Base-by-base conservation (phyloP, 2,797 vertebrate species). In the Phrynocephalus vlangalii region DNA sequence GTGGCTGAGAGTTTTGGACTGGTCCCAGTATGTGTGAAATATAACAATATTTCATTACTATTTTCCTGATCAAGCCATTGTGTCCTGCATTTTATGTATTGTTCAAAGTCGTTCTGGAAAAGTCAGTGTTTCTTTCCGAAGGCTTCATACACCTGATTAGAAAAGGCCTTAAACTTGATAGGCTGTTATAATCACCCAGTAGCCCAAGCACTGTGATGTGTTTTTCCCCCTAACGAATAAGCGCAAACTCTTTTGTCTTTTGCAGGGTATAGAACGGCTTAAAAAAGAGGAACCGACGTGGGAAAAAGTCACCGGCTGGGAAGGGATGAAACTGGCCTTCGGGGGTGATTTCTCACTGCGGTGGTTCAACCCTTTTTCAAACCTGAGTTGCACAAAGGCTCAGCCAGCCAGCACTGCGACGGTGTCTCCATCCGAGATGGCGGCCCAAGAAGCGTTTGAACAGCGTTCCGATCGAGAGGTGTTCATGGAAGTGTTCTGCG, bases 201-300 rank as follows among this genome's bases (percentile, higher is more conserved):
- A 7, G 73, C 24, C 56, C 68, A 20, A 8, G 26, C 75, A 5
- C 52, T n/a, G 26, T 33, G 28, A 56, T 81, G 16, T 73, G 38
- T 44, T 44, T 44, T 81, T 67, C 2, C n/a, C 56, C 8, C 0
- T 67, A 75, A 92, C 48, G 52, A 0, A 0, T 93, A 80, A 87
- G 68, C 33, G 48, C 0, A n/a, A 83, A 38, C 20, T 92, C 89
- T 93, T 83, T 22, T 94, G 71, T 95, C 88, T 88, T 92, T 93
- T 90, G 81, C 96, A 99, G 99, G 98, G 97, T 73, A 99, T 99
- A 5, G 98, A 99, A 92, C 97, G 98, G 71, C 97, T 99, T 87
- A 98, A 99, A 91, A 97, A 98, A 5, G 97, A 99, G 95, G 96
- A 97, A 8, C 97, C 97, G 15, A 98, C 95, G 28, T 98, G 98